These are phyloP conservation scores for Malurus cyaneus DNA, from an alignment of 2,113 vertebrate species.

Conservation along the genomic window DNA sequence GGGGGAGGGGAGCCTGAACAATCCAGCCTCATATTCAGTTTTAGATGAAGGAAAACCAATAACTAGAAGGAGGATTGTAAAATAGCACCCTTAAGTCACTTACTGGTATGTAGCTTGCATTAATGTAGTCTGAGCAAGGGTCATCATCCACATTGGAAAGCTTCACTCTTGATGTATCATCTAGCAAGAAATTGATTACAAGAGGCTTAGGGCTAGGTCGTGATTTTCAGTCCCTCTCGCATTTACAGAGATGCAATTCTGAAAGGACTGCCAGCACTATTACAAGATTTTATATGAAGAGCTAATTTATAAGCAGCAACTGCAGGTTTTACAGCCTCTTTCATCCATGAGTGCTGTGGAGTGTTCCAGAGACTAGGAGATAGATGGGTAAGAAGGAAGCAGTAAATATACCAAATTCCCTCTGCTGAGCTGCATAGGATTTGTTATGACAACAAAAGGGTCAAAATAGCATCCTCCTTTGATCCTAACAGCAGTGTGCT, in stretches of 20 bases:
- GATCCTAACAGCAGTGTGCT: not conserved
- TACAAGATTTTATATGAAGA: not conserved
- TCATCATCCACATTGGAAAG: conserved; percentile 94
- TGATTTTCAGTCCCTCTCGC: not conserved
- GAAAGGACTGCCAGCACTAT: not conserved
- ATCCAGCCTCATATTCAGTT: not conserved
- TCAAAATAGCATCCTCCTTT: not conserved
- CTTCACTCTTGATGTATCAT: conserved; percentile 93
- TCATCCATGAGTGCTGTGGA: not conserved
- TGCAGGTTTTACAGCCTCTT: not conserved
- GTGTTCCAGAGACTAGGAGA: not conserved
- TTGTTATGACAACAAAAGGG: not conserved
- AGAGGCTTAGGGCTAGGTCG: conserved; percentile 1
- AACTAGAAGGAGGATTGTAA: not conserved
- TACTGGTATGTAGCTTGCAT: conserved; percentile 97
- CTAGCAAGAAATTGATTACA: conserved; percentile 71
- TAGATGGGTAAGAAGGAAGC: not conserved
- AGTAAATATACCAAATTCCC: not conserved
- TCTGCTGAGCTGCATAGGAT: not conserved
- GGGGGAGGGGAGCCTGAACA: not conserved
- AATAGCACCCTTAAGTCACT: conserved; percentile 52
- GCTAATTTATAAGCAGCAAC: not conserved
- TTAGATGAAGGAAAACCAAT: not conserved
- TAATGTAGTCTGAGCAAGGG: conserved; percentile 96
- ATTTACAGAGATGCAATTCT: not conserved